Conservation (phyloP, 2,797 vertebrate species). For the Platalea minor region DNA sequence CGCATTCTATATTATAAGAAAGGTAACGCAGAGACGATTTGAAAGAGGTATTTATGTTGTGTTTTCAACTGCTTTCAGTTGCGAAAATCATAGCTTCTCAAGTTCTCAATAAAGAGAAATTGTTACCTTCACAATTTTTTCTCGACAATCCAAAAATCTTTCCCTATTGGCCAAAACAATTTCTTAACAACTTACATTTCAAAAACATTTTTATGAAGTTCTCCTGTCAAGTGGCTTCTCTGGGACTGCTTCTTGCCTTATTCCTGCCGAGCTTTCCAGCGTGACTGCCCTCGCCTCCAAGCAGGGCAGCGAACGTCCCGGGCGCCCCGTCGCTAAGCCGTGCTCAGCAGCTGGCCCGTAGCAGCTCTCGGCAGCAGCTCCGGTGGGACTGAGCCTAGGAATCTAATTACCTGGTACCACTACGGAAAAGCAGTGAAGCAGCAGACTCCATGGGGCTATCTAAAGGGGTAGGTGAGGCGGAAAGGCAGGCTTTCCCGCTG, state of each 20-base stretch:
- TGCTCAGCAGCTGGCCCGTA: fast-evolving
- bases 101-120: background rate
- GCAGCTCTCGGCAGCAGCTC: background rate
- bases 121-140: background rate
- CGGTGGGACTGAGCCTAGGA: background rate
- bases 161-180: background rate
- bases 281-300: no score
- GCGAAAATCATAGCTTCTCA: background rate
- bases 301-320: background rate
- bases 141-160: background rate
- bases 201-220: background rate
- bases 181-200: background rate
- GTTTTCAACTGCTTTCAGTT: background rate
- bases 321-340: no score
- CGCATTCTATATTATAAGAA: background rate
- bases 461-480: no score
- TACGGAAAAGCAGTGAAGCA: fast-evolving
- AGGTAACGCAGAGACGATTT: fast-evolving
- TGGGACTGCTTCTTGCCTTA: background rate
- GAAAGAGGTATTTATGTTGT: background rate
- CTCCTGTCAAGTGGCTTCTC: background rate
- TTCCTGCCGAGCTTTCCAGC: background rate
- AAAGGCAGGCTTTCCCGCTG: background rate
- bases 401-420: background rate
- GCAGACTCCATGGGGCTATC: no score